Base-by-base conservation (phyloP, 2,888 invertebrate species). In the Acanthosoma haemorrhoidale region DNA sequence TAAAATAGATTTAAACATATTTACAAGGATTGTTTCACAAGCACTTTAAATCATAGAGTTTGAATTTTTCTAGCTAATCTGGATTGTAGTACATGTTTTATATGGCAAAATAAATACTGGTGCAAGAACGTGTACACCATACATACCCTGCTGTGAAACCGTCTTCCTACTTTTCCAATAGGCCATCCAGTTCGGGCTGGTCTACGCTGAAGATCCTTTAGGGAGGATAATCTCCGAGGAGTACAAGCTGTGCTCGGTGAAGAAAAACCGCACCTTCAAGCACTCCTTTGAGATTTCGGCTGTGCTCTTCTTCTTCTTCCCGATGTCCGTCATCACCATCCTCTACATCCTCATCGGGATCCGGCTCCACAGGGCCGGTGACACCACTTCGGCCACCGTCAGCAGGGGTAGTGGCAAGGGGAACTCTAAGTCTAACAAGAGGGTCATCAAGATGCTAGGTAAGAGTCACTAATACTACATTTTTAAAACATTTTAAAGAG, bases 211-310 rank as follows among this genome's bases (percentile, higher is more conserved):
- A 16, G 80, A 80, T 75, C 32, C 32, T 6, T 80, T 74, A 77
- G 83, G 79, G 6, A 29, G 36, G 3, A 70, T 74, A n/a, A 80
- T 83, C 36, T 76, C 78, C 8, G 84, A 84, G 31, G 84, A 83
- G 5, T 84, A 83, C 9, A 80, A 71, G 64, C 66, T 81, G 21
- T 89, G 89, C 77, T 84, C 84, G 39, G 83, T 88, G 69, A 85
- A 85, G 76, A n/a, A n/a, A n/a, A 51, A 13, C 5, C 83, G 84
- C 71, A 81, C 80, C 13, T 81, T 86, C 34, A 73, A 74, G 13
- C 83, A 85, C 75, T 84, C 84, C 0, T 86, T 86, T 76, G 83
- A 84, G 74, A 75, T 84, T 9, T 84, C 85, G 32, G 86, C 88
- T 0, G 80, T 86, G 61, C 75, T 87, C 4, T 87, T 87, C 78